Base-by-base conservation (phyloP, 1,140 invertebrate genomes). In the Rhopalosiphum padi region DNA sequence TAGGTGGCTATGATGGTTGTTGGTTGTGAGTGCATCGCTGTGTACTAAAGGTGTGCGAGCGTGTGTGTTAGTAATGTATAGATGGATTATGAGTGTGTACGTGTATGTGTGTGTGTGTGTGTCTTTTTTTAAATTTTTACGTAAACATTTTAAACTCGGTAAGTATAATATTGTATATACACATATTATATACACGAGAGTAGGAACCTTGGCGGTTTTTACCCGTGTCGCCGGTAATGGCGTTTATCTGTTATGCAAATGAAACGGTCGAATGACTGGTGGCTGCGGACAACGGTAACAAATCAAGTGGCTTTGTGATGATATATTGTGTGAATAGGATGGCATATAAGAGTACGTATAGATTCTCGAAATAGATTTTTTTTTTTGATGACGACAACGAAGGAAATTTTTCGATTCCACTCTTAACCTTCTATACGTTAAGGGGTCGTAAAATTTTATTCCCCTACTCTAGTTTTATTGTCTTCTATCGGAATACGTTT, bases 221-320 rank as follows among this genome's bases (percentile, higher is more conserved):
- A 92, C 68, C 90, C 43, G 90, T 55, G 60, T 82, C 90, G 43
- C 18, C 90, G 90, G 77, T 92, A 92, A 92, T 92, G 90, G 90
- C 90, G 35, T 92, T 92, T 92, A 92, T 92, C 90, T 92, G 90
- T 92, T 92, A 92, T 92, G 90, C 90, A 92, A 92, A 92, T 92
- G 90, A 91, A 77, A 68, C 53, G 43, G 43, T 9, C 90, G 48
- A 53, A 55, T 46, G 89, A 90, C 89, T 68, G 89, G 53, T 41
- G 60, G 90, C 90, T 77, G 68, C 48, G 89, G 89, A 60, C 89
- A 68, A 55, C 77, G 89, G 89, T 90, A 55, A 90, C 89, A 90
- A 90, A 90, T 90, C 89, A 90, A 90, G 89, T 90, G 89, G 23
- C 43, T 92, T 35, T 92, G 68, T 92, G 90, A 92, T 90, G 89